Percentiles rank a stretch among this genome's conserved stretches.
Conservation (phyloP, 37 sponge, comb jelly and placozoan species). For the Beroe forskalii region DNA sequence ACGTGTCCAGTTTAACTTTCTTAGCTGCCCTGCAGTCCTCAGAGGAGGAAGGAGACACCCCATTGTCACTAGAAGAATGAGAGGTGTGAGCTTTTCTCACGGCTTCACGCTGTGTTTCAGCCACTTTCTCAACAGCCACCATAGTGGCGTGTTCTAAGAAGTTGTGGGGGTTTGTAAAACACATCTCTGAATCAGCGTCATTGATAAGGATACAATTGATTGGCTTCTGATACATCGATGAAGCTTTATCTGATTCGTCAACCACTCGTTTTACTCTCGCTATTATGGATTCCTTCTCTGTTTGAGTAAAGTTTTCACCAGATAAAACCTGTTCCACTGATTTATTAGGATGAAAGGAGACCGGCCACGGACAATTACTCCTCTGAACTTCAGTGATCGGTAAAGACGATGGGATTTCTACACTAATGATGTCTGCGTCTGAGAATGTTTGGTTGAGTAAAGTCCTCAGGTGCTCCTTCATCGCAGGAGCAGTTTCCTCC, state of each 20-base stretch:
- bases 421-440: background rate
- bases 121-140: conserved; percentile 82
- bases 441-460: background rate
- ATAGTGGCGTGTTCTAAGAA: conserved; percentile 83
- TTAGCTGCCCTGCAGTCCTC: conserved; percentile 66
- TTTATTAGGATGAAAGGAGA: conserved; percentile 29
- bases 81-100: background rate
- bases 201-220: background rate
- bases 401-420: background rate
- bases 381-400: background rate
- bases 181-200: background rate
- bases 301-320: background rate
- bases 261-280: background rate
- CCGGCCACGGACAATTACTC: conserved; percentile 8
- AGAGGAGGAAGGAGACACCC: too few relatives aligned
- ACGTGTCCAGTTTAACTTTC: conserved; percentile 14
- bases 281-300: background rate
- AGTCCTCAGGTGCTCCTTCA: background rate
- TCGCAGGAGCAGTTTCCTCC: background rate
- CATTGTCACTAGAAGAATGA: background rate
- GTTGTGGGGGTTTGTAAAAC: background rate
- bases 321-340: background rate
- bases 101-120: conserved; percentile 65
- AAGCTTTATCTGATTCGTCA: background rate
- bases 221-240: background rate